Percentiles rank a stretch among this genome's conserved stretches.
Evolutionary conservation across 1,140 invertebrate species (phyloP).

Genomic region (Callitettix versicolor): DNA sequence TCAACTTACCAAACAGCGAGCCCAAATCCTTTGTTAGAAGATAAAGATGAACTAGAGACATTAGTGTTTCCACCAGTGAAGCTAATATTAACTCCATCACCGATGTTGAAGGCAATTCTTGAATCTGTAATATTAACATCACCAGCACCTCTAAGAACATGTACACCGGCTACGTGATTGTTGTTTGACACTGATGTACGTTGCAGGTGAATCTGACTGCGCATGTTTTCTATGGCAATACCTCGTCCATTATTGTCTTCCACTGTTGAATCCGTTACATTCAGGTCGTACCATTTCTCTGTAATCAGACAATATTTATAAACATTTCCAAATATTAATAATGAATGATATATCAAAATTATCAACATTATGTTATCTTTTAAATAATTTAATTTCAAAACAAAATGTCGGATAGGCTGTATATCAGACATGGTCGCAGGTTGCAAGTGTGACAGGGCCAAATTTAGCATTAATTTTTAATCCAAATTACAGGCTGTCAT

Average conservation of each 20-base stretch:
- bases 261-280: slow-evolving; percentile 73
- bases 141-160: slow-evolving; percentile 74
- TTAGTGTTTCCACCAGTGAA: slow-evolving; percentile 84
- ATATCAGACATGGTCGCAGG: no score
- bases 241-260: slow-evolving; percentile 88
- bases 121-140: slow-evolving; percentile 87
- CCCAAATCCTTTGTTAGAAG: slow-evolving; percentile 75
- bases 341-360: no score
- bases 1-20: slow-evolving; percentile 45
- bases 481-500: no score
- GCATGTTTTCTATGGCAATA: slow-evolving; percentile 70
- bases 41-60: slow-evolving; percentile 66
- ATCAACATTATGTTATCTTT: no score
- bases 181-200: slow-evolving; percentile 75
- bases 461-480: no score
- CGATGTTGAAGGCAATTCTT: slow-evolving; percentile 80
- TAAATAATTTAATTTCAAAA: no score
- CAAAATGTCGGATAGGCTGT: no score
- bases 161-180: slow-evolving; percentile 71
- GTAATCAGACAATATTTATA: slow-evolving; percentile 21
- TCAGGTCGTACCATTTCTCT: slow-evolving; percentile 78
- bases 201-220: slow-evolving; percentile 69
- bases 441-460: no score
- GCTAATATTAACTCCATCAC: slow-evolving; percentile 84
- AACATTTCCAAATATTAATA: neutral